Conservation (phyloP, 2,888 invertebrate genomes). For the Geophilus truncorum region DNA sequence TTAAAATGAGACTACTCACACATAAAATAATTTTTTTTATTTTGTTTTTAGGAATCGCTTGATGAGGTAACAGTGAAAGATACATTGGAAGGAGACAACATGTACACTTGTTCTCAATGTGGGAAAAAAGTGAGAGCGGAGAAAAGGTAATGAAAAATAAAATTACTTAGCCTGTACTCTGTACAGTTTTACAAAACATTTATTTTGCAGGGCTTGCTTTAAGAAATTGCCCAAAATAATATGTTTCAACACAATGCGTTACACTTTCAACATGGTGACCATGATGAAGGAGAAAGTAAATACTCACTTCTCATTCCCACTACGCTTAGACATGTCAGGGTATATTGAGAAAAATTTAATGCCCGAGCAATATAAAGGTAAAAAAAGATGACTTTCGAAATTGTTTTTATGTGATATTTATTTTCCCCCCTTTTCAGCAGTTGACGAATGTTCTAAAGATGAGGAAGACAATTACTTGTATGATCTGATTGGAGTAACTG, state of each 20-base stretch:
- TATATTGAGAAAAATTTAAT: conserved; percentile 90
- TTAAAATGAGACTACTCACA: neutral
- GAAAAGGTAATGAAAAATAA: conserved; percentile 59
- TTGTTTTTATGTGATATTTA: neutral
- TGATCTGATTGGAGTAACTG: conserved; percentile 88
- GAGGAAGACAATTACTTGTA: conserved; percentile 52
- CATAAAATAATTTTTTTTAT: too few relatives aligned
- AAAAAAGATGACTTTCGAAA: neutral
- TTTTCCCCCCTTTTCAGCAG: too few relatives aligned
- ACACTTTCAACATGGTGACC: conserved; percentile 95
- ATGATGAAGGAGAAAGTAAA: conserved; percentile 97
- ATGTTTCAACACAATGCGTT: conserved; percentile 95
- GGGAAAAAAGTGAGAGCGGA: conserved; percentile 92
- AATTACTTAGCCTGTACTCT: too few relatives aligned
- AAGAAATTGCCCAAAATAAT: conserved; percentile 87
- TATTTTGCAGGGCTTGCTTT: conserved; percentile 70
- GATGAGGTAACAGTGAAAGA: conserved; percentile 97
- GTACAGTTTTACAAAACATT: neutral
- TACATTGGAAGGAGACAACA: conserved; percentile 92
- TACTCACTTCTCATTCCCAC: conserved; percentile 92
- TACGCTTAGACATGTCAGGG: conserved; percentile 86
- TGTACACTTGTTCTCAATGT: conserved; percentile 95
- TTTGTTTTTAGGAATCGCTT: conserved; percentile 69
- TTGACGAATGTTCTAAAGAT: conserved; percentile 37
- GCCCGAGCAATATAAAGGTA: conserved; percentile 78